Conservation (phyloP, 2,888 invertebrate genomes). For the Tetranychus piercei region DNA sequence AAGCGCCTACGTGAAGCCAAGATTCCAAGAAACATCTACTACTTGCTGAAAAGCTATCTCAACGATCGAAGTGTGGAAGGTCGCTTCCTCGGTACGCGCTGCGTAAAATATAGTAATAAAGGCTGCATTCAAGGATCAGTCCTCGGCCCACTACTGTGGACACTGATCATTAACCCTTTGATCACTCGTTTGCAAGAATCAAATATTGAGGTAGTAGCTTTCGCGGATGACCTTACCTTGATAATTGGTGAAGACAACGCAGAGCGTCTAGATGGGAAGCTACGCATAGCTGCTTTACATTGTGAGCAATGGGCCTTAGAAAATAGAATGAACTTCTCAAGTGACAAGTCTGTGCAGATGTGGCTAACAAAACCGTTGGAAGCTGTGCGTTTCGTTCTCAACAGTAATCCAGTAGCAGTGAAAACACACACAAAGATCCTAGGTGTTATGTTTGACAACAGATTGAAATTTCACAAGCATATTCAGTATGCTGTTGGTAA, state of each 20-base stretch:
- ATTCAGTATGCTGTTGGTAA: background rate
- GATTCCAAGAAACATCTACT: background rate
- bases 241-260: background rate
- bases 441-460: background rate
- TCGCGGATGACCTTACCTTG: conserved; percentile 11
- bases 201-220: background rate
- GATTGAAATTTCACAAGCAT: background rate
- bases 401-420: background rate
- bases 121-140: conserved; percentile 15
- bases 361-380: background rate
- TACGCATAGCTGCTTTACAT: background rate
- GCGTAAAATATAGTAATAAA: background rate
- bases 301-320: background rate
- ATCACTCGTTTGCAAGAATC: background rate
- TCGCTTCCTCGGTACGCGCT: background rate
- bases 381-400: background rate
- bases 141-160: conserved; percentile 14
- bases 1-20: background rate
- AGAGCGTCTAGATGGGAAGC: rapidly evolving
- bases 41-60: conserved; percentile 6
- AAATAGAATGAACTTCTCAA: background rate
- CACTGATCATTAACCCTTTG: conserved; percentile 7
- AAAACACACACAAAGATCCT: background rate
- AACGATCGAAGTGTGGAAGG: background rate
- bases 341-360: background rate